phyloP scores from a whole-genome alignment of 2,113 vertebrate genomes.

The Ameiurus melas region DNA sequence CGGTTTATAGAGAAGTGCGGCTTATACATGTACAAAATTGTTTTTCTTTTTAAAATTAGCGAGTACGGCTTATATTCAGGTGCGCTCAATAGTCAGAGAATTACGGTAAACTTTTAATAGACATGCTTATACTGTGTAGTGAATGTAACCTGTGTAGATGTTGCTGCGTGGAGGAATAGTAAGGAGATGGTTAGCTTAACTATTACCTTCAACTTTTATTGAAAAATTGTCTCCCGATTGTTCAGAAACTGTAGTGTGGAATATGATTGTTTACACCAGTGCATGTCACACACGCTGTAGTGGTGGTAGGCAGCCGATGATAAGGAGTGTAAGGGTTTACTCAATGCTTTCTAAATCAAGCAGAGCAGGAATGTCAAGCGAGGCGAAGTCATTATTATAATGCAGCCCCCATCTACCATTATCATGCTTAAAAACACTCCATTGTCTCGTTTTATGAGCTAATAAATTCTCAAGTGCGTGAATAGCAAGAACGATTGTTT shows the following conservation, averaged over 20 bases:
- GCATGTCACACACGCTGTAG: not conserved
- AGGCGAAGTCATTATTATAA: not conserved
- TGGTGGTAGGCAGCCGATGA: not conserved
- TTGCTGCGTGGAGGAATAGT: not conserved
- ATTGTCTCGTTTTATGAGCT: slow-evolving; percentile 11
- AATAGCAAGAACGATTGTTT: slow-evolving; percentile 20
- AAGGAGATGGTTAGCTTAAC: not conserved
- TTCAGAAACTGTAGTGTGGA: not conserved
- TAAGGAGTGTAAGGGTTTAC: not conserved
- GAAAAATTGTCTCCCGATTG: not conserved
- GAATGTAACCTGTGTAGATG: not conserved
- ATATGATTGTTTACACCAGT: not conserved
- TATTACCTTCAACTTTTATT: not conserved
- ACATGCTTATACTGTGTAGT: not conserved
- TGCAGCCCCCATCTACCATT: not conserved
- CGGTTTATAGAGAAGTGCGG: no score
- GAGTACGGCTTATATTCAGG: no score
- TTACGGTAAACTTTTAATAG: not conserved
- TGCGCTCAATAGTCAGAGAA: no score
- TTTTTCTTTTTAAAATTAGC: no score
- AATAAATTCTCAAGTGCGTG: slow-evolving; percentile 15
- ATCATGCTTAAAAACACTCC: slow-evolving; percentile 11
- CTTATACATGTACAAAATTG: no score
- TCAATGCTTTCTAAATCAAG: not conserved
- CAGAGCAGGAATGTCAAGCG: not conserved